phyloP scores from a whole-genome alignment of 2,113 vertebrate species.

The Clarias batrachus region DNA sequence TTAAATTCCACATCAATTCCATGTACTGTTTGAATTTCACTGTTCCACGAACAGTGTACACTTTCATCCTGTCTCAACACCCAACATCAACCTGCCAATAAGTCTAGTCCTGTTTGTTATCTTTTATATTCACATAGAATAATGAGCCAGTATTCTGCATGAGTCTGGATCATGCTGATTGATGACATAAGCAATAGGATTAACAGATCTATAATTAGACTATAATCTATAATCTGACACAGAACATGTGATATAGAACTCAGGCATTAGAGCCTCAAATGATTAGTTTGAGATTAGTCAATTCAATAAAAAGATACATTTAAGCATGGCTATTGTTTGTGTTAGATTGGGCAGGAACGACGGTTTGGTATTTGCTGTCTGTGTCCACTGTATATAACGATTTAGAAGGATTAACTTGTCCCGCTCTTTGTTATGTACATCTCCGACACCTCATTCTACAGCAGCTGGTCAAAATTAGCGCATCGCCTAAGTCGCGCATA shows the following conservation, averaged over 20 bases:
- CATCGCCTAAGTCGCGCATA: not conserved
- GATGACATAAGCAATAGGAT: not conserved
- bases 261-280: not conserved
- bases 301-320: not conserved
- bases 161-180: not conserved
- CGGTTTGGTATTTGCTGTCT: not conserved
- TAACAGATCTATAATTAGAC: not conserved
- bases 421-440: not conserved
- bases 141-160: not conserved
- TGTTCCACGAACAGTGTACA: no score
- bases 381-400: not conserved
- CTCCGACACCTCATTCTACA: not conserved
- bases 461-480: constrained; percentile 22
- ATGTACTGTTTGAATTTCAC: no score
- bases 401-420: not conserved
- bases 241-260: not conserved
- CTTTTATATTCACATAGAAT: not conserved
- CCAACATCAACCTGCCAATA: no score
- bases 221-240: not conserved
- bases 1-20: no score
- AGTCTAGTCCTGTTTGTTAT: no score
- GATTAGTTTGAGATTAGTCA: not conserved
- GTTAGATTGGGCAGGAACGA: not conserved
- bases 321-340: no score
- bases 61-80: no score